phyloP scores from a whole-genome alignment of 2,888 invertebrate genomes.

The Pelosia muscerda region DNA sequence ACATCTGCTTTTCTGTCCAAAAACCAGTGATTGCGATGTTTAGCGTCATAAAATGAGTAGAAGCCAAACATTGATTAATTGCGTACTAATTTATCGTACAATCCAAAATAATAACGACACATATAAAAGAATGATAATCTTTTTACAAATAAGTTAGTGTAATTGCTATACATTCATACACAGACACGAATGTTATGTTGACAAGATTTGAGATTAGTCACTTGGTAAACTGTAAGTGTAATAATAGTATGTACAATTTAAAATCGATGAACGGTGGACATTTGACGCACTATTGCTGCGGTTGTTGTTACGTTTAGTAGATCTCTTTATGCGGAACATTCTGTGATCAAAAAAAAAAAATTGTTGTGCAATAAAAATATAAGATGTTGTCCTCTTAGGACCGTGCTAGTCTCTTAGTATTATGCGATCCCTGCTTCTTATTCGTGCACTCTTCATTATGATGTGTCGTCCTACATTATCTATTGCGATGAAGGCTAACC shows the following conservation, averaged over 20 bases:
- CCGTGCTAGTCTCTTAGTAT: constrained; percentile 67
- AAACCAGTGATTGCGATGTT: background rate
- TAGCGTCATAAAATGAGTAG: constrained; percentile 11
- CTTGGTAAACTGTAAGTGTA: constrained; percentile 13
- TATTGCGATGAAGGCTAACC: constrained; percentile 47
- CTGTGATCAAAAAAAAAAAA: constrained; percentile 74
- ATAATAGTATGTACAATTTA: constrained; percentile 17
- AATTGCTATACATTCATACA: constrained; percentile 14
- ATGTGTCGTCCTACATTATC: constrained; percentile 60
- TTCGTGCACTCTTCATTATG: constrained; percentile 59
- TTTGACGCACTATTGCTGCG: constrained; percentile 50
- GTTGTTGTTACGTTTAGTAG: constrained; percentile 58
- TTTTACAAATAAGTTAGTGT: constrained; percentile 20
- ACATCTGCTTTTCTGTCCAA: background rate
- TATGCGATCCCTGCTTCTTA: constrained; percentile 45
- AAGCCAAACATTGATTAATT: constrained; percentile 17
- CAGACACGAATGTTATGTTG: constrained; percentile 12
- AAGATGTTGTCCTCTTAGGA: constrained; percentile 60
- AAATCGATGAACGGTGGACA: constrained; percentile 34
- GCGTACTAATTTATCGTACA: constrained; percentile 18
- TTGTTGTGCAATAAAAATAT: constrained; percentile 75
- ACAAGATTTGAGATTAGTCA: constrained; percentile 16
- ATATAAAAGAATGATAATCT: constrained; percentile 9
- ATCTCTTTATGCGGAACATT: constrained; percentile 72
- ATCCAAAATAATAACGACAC: constrained; percentile 8